Evolutionary conservation across 2,888 invertebrate genomes (phyloP).

Genomic region (Scaeva pyrastri): DNA sequence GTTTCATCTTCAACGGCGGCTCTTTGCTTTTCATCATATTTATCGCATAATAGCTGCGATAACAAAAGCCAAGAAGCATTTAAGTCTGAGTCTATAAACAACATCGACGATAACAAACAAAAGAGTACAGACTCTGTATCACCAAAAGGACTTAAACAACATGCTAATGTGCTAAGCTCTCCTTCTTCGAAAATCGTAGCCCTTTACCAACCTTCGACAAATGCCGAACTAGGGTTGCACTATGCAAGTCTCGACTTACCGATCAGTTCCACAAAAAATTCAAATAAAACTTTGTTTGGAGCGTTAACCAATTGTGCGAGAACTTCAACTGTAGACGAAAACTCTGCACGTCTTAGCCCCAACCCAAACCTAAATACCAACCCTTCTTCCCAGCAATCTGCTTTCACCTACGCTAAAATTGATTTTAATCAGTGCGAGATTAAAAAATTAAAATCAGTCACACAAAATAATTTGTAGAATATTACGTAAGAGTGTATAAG

Average conservation of each 20-base stretch:
- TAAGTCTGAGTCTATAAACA: slow-evolving; percentile 74
- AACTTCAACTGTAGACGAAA: slow-evolving; percentile 77
- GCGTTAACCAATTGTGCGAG: slow-evolving; percentile 36
- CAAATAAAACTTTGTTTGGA: slow-evolving; percentile 41
- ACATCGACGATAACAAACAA: slow-evolving; percentile 51
- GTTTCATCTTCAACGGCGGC: slow-evolving; percentile 77
- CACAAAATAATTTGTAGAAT: slow-evolving; percentile 59
- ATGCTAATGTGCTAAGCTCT: not conserved
- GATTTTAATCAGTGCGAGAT: slow-evolving; percentile 86
- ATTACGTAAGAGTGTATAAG: slow-evolving; percentile 18
- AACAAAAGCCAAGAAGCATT: slow-evolving; percentile 77
- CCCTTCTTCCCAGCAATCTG: slow-evolving; percentile 79
- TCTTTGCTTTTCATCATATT: slow-evolving; percentile 76
- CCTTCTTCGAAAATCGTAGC: slow-evolving; percentile 71
- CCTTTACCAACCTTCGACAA: slow-evolving; percentile 81
- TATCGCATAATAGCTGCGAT: slow-evolving; percentile 76
- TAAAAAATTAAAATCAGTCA: slow-evolving; percentile 57
- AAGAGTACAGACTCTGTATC: slow-evolving; percentile 82
- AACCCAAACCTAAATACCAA: slow-evolving; percentile 79
- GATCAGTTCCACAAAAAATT: slow-evolving; percentile 64
- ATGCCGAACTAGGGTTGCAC: slow-evolving; percentile 85
- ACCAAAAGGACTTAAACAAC: slow-evolving; percentile 68
- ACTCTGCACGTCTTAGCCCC: slow-evolving; percentile 80
- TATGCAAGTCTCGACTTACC: slow-evolving; percentile 88
- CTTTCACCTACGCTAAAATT: slow-evolving; percentile 91